A percentile compares a stretch with the other conserved stretches of the same genome.
phyloP scores from a whole-genome alignment of 1,140 invertebrate species.

The Cryptotermes secundus region DNA sequence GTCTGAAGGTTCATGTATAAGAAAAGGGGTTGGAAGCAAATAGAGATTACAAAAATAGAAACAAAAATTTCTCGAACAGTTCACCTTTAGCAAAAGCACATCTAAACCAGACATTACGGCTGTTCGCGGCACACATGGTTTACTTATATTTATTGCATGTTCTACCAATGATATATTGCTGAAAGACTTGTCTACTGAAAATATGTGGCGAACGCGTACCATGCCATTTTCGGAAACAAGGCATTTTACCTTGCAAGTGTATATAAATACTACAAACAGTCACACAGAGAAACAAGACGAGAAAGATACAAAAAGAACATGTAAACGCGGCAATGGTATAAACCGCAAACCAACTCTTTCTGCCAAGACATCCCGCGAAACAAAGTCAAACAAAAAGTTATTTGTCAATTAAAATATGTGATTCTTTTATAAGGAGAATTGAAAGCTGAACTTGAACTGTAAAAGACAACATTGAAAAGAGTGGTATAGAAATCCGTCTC shows the following conservation, averaged over 20 bases:
- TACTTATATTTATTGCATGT: slow-evolving; percentile 26
- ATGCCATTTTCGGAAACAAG: slow-evolving; percentile 14
- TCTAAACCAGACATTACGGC: background rate
- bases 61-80: background rate
- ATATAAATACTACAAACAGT: background rate
- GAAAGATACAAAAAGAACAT: background rate
- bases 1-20: background rate
- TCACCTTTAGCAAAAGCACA: background rate
- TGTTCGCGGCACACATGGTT: background rate
- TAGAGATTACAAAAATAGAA: background rate
- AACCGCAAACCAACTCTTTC: background rate
- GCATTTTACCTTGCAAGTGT: background rate
- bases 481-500: background rate
- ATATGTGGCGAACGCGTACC: slow-evolving; percentile 16
- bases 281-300: background rate
- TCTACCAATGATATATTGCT: slow-evolving; percentile 23
- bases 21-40: background rate
- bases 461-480: background rate
- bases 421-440: background rate
- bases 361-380: background rate
- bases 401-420: slow-evolving; percentile 8
- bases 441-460: background rate
- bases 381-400: slow-evolving; percentile 7
- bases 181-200: slow-evolving; percentile 21
- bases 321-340: background rate